phyloP scores from a whole-genome alignment of 2,888 invertebrate species.

The Keiferia lycopersicella region DNA sequence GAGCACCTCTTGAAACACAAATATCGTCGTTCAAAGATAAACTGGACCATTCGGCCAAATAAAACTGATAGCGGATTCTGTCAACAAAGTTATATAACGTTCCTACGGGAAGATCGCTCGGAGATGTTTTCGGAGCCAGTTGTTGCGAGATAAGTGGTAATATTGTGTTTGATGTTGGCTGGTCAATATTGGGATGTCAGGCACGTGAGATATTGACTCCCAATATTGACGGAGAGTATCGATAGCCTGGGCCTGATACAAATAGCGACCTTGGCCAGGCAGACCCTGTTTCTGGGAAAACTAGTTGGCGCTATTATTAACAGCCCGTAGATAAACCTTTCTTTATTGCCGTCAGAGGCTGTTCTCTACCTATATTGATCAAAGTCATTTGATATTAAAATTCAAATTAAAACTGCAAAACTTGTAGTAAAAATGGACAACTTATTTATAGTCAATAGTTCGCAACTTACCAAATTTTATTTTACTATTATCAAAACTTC shows the following conservation, averaged over 20 bases:
- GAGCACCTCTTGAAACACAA: constrained; percentile 3
- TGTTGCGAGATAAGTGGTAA: constrained; percentile 78
- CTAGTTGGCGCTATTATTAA: constrained; percentile 11
- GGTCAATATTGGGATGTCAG: constrained; percentile 74
- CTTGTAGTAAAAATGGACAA: too few species aligned
- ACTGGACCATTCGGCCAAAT: constrained; percentile 54
- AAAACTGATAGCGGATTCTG: constrained; percentile 60
- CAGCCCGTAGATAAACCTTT: not conserved
- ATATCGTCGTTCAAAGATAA: constrained; percentile 59
- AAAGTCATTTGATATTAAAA: not conserved
- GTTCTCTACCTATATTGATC: not conserved
- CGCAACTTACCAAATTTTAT: too few species aligned
- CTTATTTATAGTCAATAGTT: too few species aligned
- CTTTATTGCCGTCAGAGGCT: not conserved
- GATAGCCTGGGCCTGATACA: constrained; percentile 62
- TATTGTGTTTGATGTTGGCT: constrained; percentile 73
- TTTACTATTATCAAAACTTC: too few species aligned
- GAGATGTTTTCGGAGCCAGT: constrained; percentile 68
- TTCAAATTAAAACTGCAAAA: not conserved
- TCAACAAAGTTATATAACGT: constrained; percentile 60
- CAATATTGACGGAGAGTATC: constrained; percentile 74
- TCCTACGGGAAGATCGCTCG: constrained; percentile 57
- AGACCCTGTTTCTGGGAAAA: constrained; percentile 53
- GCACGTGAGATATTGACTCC: constrained; percentile 76
- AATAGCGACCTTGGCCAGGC: constrained; percentile 56